Conservation (phyloP, 2,797 vertebrate genomes). For the Coracias cyanogaster region DNA sequence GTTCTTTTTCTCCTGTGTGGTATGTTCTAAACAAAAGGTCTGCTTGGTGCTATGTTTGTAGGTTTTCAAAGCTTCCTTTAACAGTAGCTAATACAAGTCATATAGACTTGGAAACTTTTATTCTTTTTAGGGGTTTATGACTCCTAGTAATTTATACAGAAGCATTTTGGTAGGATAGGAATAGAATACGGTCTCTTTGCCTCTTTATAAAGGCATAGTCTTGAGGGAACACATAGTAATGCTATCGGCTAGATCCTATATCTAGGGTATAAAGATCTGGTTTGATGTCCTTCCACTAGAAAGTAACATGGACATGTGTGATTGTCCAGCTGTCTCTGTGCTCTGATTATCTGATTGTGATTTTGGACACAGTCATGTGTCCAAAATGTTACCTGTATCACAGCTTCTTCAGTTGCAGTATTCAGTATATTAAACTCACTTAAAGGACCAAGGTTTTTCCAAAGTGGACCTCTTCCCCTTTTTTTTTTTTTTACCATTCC, state of each 20-base stretch:
- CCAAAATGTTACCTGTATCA: neutral
- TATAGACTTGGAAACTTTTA: neutral
- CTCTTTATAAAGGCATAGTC: neutral
- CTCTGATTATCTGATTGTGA: neutral
- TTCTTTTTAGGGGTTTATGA: neutral
- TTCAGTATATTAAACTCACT: neutral
- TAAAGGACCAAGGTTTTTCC: neutral
- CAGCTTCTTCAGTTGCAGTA: neutral
- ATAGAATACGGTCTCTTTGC: neutral
- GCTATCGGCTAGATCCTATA: neutral
- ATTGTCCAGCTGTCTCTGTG: neutral
- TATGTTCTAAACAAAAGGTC: neutral
- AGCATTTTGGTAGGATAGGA: neutral
- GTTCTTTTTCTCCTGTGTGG: neutral
- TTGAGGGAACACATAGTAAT: neutral
- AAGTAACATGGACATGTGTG: neutral
- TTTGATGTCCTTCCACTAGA: neutral
- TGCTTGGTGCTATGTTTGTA: neutral
- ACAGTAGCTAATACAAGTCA: neutral
- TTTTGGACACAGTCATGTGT: neutral
- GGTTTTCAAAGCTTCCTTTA: neutral
- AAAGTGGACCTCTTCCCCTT: rapidly evolving
- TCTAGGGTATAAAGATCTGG: neutral
- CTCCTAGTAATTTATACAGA: neutral
- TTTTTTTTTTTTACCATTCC: neutral